Conservation (phyloP, 2,113 vertebrate species). For the Stomatorhinus ivindoensis region DNA sequence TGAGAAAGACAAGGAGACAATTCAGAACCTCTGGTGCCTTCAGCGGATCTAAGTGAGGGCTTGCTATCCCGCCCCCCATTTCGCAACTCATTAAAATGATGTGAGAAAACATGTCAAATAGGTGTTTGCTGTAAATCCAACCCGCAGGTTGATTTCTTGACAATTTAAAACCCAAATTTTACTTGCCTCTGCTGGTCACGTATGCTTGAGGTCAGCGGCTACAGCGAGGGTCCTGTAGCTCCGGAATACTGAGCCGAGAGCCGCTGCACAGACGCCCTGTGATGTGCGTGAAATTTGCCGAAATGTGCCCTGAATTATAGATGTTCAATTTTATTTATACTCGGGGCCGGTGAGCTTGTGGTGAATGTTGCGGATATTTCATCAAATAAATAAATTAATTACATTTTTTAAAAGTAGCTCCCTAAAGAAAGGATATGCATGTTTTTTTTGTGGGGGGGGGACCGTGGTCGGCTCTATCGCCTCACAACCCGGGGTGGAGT, state of each 20-base stretch:
- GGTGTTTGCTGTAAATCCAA: constrained; percentile 34
- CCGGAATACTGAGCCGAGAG: neutral
- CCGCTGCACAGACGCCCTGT: constrained; percentile 39
- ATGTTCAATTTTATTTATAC: constrained; percentile 69
- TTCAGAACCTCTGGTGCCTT: constrained; percentile 37
- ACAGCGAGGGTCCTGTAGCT: neutral
- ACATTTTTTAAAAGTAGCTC: neutral
- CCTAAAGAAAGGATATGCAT: neutral
- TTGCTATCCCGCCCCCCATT: constrained; percentile 11
- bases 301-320: constrained; percentile 69
- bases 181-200: neutral
- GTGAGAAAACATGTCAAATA: constrained; percentile 46
- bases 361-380: constrained; percentile 45
- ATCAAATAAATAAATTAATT: constrained; percentile 34
- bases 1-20: constrained; percentile 35
- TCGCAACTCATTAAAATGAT: constrained; percentile 34
- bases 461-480: too few species aligned
- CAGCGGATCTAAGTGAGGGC: constrained; percentile 21
- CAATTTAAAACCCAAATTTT: neutral
- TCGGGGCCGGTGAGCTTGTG: constrained; percentile 55
- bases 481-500: too few species aligned
- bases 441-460: too few species aligned
- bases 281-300: constrained; percentile 50
- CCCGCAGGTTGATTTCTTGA: neutral
- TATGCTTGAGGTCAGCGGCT: neutral